phyloP scores from a whole-genome alignment of 2,888 invertebrate genomes.

The Drosophila paranaensis region DNA sequence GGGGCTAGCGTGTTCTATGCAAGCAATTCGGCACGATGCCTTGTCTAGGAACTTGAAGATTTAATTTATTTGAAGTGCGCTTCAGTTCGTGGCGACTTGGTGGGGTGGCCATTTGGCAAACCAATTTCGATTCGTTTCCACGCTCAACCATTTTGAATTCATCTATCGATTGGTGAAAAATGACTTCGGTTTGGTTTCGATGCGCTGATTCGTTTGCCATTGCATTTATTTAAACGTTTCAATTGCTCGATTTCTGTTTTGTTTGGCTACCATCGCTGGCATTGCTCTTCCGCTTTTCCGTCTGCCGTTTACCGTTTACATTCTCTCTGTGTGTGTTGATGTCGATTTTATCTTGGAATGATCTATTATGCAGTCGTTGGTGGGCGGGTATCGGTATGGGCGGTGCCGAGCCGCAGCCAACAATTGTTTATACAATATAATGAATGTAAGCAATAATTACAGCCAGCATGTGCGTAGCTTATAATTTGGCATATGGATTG shows the following conservation, averaged over 20 bases:
- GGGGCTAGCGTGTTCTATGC: slow-evolving; percentile 57
- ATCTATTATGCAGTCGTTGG: slow-evolving; percentile 59
- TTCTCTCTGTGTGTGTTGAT: slow-evolving; percentile 33
- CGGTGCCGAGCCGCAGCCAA: not conserved
- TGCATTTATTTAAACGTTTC: slow-evolving; percentile 72
- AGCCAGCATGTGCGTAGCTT: slow-evolving; percentile 3
- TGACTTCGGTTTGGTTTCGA: slow-evolving; percentile 54
- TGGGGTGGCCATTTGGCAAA: slow-evolving; percentile 33
- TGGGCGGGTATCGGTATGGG: slow-evolving; percentile 18
- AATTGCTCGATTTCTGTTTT: slow-evolving; percentile 64
- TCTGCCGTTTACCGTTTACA: slow-evolving; percentile 4
- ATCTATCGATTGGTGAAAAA: slow-evolving; percentile 53
- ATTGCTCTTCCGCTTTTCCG: slow-evolving; percentile 11
- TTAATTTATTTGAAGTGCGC: slow-evolving; percentile 77
- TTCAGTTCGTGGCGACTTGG: slow-evolving; percentile 36
- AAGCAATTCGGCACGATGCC: slow-evolving; percentile 56
- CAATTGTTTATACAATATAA: slow-evolving; percentile 22
- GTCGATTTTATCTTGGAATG: slow-evolving; percentile 66
- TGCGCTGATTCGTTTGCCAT: slow-evolving; percentile 64
- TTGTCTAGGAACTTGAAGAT: slow-evolving; percentile 67
- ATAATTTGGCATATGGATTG: slow-evolving; percentile 24
- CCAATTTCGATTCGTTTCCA: slow-evolving; percentile 25
- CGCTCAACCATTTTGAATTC: slow-evolving; percentile 29
- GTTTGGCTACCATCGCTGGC: slow-evolving; percentile 22
- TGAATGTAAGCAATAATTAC: slow-evolving; percentile 53